Evolutionary conservation across 1,140 invertebrate species (phyloP), one percentile per base, ranked within the genome.

Genomic region (Aphidius gifuensis): DNA sequence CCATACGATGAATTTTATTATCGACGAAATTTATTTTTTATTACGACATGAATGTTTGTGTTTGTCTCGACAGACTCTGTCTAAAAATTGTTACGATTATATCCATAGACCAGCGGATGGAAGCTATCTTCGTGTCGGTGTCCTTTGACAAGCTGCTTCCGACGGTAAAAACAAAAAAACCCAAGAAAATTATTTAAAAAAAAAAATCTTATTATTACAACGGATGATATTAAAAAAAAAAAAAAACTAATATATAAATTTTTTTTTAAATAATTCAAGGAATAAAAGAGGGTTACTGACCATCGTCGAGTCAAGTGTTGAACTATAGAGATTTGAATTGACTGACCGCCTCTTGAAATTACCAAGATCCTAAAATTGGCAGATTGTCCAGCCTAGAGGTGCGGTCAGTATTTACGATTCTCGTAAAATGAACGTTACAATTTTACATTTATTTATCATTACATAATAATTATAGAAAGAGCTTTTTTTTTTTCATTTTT

Each of bases 1-100:
- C 60, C 61, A 66, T 62, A 62, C 61, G 61, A 56, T 50, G 57
- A 47, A 47, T 66, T 66, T 66, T 66, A 66, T 62, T 66, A 62
- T 62, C 59, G 59, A 58, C 45, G 57, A 66, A 61, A 48, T 47
- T 54, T 11, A 23, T 9, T 50, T 62, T 66, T 66, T 62, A 66
- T 66, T 66, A 54, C 64, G 47, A 58, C 60, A 56, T 57, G 61
- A 58, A 59, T 66, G 64, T 66, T 66, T 66, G 64, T 57, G 58
- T 62, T 60, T 62, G 57, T 42, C n/a, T 48, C 11, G 11, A n/a
- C 49, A 8, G 39, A 51, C 39, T 16, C 16, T 16, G 16, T 16
- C 16, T 16, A 42, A 5, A 44, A 38, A 51, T 47, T 23, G n/a
- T 7, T 50, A n/a, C 7, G 5, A 21, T 40, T 40, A 7, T 32